Conservation (phyloP, 2,888 invertebrate genomes). For the Balanococcus diminutus region DNA sequence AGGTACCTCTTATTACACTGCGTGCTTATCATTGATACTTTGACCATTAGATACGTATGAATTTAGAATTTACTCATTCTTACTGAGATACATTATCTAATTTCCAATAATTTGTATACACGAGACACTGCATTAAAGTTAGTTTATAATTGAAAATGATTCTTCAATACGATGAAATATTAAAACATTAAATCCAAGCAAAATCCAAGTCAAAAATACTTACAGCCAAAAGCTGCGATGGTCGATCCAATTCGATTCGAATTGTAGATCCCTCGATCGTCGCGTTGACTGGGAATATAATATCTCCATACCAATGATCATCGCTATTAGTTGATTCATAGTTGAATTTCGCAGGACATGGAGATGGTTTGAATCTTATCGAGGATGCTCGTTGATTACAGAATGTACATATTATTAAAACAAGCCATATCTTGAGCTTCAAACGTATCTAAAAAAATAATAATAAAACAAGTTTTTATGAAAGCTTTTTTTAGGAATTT, state of each 20-base stretch:
- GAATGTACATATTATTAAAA: neutral
- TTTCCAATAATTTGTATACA: neutral
- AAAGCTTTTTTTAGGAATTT: no score
- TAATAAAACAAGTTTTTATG: no score
- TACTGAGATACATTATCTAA: neutral
- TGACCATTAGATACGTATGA: neutral
- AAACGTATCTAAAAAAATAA: slow-evolving; percentile 29
- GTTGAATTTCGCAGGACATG: slow-evolving; percentile 69
- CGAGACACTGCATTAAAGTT: no score
- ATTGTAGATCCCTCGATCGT: slow-evolving; percentile 69
- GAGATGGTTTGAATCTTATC: slow-evolving; percentile 59
- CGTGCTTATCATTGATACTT: neutral
- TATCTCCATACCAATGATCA: slow-evolving; percentile 69
- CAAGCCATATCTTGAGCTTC: neutral
- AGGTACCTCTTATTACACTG: neutral
- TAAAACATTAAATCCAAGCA: no score
- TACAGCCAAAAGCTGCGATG: slow-evolving; percentile 69
- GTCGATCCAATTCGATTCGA: slow-evolving; percentile 66
- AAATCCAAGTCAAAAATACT: slow-evolving; percentile 59
- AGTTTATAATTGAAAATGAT: no score
- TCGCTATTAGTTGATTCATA: slow-evolving; percentile 67
- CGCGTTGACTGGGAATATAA: slow-evolving; percentile 67
- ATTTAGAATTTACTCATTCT: no score
- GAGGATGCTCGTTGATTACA: neutral
- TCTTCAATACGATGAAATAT: no score